Evolutionary conservation across 2,888 invertebrate genomes (phyloP).

Genomic region (Drosophila leonis): DNA sequence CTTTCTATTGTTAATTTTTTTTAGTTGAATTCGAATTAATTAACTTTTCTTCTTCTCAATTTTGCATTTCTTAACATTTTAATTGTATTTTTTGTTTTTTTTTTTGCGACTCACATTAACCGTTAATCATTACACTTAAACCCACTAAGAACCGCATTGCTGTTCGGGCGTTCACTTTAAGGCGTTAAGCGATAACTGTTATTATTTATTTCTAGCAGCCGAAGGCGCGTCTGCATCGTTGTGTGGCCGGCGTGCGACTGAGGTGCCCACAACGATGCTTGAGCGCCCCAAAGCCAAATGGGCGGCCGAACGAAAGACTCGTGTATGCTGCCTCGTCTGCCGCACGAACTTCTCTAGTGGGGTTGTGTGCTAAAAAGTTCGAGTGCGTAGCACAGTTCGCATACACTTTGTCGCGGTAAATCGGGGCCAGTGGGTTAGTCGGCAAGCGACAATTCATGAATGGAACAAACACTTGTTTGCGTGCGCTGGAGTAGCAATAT

Average conservation of each 20-base stretch:
- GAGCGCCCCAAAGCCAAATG: slow-evolving; percentile 7
- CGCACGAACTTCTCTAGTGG: slow-evolving; percentile 10
- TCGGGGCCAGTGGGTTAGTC: slow-evolving; percentile 54
- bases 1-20: neutral
- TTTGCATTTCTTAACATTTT: neutral
- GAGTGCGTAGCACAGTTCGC: slow-evolving; percentile 45
- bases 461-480: slow-evolving; percentile 82
- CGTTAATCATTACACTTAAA: slow-evolving; percentile 30
- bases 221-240: slow-evolving; percentile 65
- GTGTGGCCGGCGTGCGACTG: slow-evolving; percentile 79
- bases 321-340: neutral
- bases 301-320: slow-evolving; percentile 18
- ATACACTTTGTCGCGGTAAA: neutral
- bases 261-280: slow-evolving; percentile 24
- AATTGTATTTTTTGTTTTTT: neutral
- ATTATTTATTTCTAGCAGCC: slow-evolving; percentile 17
- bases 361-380: slow-evolving; percentile 57
- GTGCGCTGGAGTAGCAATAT: slow-evolving; percentile 43
- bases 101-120: slow-evolving; percentile 11
- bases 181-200: slow-evolving; percentile 28
- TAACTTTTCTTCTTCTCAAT: neutral
- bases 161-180: slow-evolving; percentile 22
- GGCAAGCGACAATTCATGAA: slow-evolving; percentile 70
- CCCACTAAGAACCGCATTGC: slow-evolving; percentile 18
- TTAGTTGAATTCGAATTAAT: neutral